Evolutionary conservation across 2,888 invertebrate genomes (phyloP).

Genomic region (Notodonta dromedarius): DNA sequence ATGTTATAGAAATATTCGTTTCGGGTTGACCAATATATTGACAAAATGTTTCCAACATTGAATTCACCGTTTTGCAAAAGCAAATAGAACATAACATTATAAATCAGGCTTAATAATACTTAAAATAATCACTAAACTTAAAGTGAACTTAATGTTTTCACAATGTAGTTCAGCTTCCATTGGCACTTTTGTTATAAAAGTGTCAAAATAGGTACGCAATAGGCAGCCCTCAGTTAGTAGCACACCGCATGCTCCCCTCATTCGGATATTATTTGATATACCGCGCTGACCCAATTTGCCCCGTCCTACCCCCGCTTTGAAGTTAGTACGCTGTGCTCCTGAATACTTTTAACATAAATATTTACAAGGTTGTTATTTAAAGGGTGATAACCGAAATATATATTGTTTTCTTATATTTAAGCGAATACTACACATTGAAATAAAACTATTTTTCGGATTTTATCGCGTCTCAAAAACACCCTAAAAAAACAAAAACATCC

Average conservation of each 20-base stretch:
- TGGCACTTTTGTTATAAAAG: background rate
- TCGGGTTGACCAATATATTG: too few species aligned
- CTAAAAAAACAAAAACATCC: too few species aligned
- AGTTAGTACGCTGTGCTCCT: background rate
- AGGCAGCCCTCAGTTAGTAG: background rate
- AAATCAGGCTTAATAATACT: background rate
- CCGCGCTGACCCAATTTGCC: conserved; percentile 1
- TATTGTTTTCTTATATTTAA: too few species aligned
- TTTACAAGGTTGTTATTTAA: background rate
- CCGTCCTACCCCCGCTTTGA: background rate
- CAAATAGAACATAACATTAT: too few species aligned
- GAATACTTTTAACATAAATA: background rate
- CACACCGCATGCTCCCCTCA: background rate
- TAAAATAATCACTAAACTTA: background rate
- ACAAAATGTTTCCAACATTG: too few species aligned
- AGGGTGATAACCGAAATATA: background rate
- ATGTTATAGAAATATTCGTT: too few species aligned
- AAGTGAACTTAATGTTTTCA: background rate
- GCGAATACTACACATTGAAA: too few species aligned
- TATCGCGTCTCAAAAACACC: too few species aligned
- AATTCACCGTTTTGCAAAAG: too few species aligned
- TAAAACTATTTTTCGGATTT: too few species aligned
- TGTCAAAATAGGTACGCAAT: background rate
- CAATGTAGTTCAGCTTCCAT: background rate
- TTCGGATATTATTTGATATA: background rate